Evolutionary conservation across 2,113 vertebrate genomes (phyloP).

Genomic region (Gasterosteus aculeatus): DNA sequence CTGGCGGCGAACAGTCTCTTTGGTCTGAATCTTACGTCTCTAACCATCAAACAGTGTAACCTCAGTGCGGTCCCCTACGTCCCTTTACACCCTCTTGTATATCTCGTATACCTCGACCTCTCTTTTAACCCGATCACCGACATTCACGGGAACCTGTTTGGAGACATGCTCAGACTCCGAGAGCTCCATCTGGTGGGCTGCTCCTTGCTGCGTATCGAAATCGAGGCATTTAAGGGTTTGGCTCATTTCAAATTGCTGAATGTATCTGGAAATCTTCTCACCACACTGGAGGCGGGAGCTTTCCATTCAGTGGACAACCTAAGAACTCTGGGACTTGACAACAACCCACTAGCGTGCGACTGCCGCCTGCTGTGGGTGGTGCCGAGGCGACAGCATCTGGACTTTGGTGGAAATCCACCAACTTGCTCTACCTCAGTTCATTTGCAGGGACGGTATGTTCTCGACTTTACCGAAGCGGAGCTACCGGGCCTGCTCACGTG

Average conservation of each 20-base stretch:
- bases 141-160: slow-evolving; percentile 76
- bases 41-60: slow-evolving; percentile 83
- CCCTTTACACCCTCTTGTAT: slow-evolving; percentile 83
- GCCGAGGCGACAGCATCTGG: slow-evolving; percentile 66
- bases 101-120: slow-evolving; percentile 85
- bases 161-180: slow-evolving; percentile 82
- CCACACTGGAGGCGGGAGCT: slow-evolving; percentile 81
- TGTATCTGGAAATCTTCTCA: slow-evolving; percentile 83
- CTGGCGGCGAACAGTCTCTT: slow-evolving; percentile 83
- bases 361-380: slow-evolving; percentile 89
- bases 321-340: slow-evolving; percentile 82
- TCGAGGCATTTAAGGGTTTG: slow-evolving; percentile 82
- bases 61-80: slow-evolving; percentile 83
- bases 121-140: slow-evolving; percentile 87
- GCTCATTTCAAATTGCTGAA: slow-evolving; percentile 81
- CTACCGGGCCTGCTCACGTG: slow-evolving; percentile 84
- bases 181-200: slow-evolving; percentile 85
- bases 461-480: slow-evolving; percentile 79
- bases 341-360: slow-evolving; percentile 88
- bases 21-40: slow-evolving; percentile 86
- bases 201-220: slow-evolving; percentile 77
- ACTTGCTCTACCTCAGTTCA: slow-evolving; percentile 79
- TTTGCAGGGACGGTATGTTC: slow-evolving; percentile 77
- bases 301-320: slow-evolving; percentile 83
- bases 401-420: slow-evolving; percentile 76